A percentile compares a stretch with the other conserved stretches of the same genome.
phyloP scores from a whole-genome alignment of 2,888 invertebrate genomes.

The Chymomyza procnemis region DNA sequence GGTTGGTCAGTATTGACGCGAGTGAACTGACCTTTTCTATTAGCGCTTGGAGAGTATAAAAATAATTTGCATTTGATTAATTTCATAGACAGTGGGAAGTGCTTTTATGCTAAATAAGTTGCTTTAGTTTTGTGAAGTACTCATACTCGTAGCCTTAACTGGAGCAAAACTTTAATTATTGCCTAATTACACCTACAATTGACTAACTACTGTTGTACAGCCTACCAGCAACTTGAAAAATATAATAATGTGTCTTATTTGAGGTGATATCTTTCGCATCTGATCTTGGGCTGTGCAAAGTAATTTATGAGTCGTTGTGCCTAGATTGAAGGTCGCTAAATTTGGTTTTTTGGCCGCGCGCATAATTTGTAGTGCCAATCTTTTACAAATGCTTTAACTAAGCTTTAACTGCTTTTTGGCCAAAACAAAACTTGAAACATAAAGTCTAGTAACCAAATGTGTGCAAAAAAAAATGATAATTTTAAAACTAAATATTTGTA shows the following conservation, averaged over 20 bases:
- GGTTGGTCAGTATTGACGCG: constrained; percentile 53
- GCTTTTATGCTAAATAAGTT: neutral
- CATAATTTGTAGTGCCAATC: constrained; percentile 57
- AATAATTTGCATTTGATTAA: neutral
- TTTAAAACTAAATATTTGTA: neutral
- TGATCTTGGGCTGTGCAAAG: constrained; percentile 35
- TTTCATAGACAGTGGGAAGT: constrained; percentile 6
- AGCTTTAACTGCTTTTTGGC: neutral
- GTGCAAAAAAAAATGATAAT: constrained; percentile 22
- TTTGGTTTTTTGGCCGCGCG: constrained; percentile 39
- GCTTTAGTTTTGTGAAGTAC: neutral
- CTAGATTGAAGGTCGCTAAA: constrained; percentile 23
- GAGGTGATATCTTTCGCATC: neutral
- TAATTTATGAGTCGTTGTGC: constrained; percentile 46
- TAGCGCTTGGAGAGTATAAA: neutral
- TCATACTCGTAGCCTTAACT: neutral
- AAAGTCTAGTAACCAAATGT: constrained; percentile 17
- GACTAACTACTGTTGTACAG: neutral
- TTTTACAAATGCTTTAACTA: constrained; percentile 21
- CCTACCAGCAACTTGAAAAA: neutral
- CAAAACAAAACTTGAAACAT: constrained; percentile 12
- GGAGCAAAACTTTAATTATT: neutral
- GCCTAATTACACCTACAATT: neutral
- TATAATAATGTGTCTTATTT: neutral
- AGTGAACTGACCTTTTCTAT: constrained; percentile 33